Conservation (phyloP, 2,797 vertebrate species). For the Darevskia nairensis region DNA sequence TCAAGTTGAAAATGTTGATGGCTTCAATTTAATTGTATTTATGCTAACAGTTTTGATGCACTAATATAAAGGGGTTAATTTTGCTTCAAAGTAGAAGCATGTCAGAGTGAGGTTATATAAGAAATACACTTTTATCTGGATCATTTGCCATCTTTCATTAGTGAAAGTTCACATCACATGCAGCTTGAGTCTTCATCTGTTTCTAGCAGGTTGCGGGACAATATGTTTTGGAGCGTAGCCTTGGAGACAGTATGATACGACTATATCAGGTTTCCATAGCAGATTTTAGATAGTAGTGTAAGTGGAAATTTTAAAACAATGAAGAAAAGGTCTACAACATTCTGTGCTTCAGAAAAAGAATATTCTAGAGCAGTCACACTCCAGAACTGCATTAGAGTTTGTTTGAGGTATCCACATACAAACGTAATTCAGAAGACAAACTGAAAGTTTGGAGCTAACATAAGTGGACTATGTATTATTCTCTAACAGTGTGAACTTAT, state of each 20-base stretch:
- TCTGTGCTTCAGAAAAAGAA: conserved; percentile 15
- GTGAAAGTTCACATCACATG: conserved; percentile 23
- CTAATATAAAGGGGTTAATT: neutral
- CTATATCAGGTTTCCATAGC: neutral
- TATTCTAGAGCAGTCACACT: conserved; percentile 5
- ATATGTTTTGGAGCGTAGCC: conserved; percentile 31
- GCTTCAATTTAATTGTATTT: neutral
- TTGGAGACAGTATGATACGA: conserved; percentile 26
- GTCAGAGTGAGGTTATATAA: neutral
- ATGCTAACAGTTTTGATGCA: neutral
- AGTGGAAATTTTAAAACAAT: conserved; percentile 16
- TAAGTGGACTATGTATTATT: neutral
- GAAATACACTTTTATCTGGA: conserved; percentile 2
- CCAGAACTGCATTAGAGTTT: neutral
- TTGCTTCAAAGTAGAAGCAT: neutral
- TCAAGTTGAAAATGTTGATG: neutral
- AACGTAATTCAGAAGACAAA: neutral
- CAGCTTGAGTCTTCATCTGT: conserved; percentile 20
- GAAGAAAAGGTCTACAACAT: conserved; percentile 8
- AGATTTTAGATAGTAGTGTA: conserved; percentile 12
- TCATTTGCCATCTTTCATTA: conserved; percentile 29
- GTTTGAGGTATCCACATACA: neutral
- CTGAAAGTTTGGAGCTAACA: neutral
- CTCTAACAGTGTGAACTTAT: neutral
- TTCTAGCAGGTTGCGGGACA: conserved; percentile 26